Base-by-base conservation (phyloP, 2,888 invertebrate species). In the Meganola albula region DNA sequence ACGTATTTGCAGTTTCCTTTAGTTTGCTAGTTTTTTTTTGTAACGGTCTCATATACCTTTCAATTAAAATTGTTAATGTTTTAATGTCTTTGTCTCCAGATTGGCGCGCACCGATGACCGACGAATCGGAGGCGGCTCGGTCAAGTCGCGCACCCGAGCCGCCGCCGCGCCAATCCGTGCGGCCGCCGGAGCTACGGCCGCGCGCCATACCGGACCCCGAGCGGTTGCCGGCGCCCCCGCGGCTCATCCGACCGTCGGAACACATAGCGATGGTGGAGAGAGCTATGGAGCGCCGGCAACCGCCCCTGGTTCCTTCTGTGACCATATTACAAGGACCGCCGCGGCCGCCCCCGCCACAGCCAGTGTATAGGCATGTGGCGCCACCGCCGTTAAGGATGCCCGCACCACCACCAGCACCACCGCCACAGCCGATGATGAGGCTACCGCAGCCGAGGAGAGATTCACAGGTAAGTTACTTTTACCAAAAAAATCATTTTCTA, bases 101-200 rank as follows among this genome's bases (percentile, higher is more conserved):
- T 83, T 84, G 84, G 84, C 84, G 84, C 74, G 80, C 83, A 59
- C 84, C 84, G 61, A 84, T 84, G 84, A 65, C 74, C 37, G 84
- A 84, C 60, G 84, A 83, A 58, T 55, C 77, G 68, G 83, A 83
- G 69, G 76, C 72, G 69, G 74, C 71, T 56, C 63, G 78, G 70
- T 71, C 63, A 46, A 65, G 79, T 55, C 79, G 83, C 50, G 71
- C 71, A 53, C 72, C 75, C 43, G 74, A 78, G 56, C 79, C 78
- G 49, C 76, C 77, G 59, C 77, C 77, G 58, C 72, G 73, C 13
- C 71, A 64, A 32, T 31, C 57, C 40, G 43, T 58, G 50, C 72
- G 74, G 32, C 72, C 67, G 21, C 74, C 78, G 29, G 78, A 78
- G 48, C 71, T 74, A 39, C 69, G 72, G 22, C 72, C 74, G 49